phyloP scores from a whole-genome alignment of 1,140 invertebrate species.

The Scaptodrosophila lebanonensis region DNA sequence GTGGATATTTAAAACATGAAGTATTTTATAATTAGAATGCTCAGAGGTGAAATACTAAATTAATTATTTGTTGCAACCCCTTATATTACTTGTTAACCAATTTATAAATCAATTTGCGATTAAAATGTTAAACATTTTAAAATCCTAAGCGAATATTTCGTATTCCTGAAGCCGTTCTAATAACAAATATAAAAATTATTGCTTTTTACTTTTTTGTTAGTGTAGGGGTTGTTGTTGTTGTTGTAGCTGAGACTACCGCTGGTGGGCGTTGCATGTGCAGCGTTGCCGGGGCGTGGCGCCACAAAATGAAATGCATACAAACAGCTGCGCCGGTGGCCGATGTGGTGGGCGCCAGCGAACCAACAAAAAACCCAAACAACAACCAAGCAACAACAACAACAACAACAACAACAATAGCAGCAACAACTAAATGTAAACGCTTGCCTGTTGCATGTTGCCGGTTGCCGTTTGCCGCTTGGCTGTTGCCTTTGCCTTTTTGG shows the following conservation, averaged over 20 bases:
- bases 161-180: too few relatives aligned
- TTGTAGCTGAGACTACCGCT: neutral
- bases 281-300: constrained; percentile 55
- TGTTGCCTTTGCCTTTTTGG: constrained; percentile 63
- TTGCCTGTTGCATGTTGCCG: neutral
- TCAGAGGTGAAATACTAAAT: too few relatives aligned
- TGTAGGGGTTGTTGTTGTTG: constrained; percentile 6
- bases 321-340: constrained; percentile 52
- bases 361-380: too few relatives aligned
- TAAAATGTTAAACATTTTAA: too few relatives aligned
- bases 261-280: constrained; percentile 46
- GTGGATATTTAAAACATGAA: too few relatives aligned
- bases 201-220: too few relatives aligned
- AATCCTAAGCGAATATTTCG: too few relatives aligned
- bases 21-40: too few relatives aligned
- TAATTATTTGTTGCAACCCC: too few relatives aligned
- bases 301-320: constrained; percentile 51
- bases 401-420: constrained; percentile 29
- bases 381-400: constrained; percentile 25
- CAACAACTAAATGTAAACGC: constrained; percentile 15
- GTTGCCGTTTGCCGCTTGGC: constrained; percentile 43
- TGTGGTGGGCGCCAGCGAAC: constrained; percentile 58
- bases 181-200: too few relatives aligned
- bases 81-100: too few relatives aligned
- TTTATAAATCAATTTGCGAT: too few relatives aligned